Base-by-base conservation (phyloP, 2,888 invertebrate species). In the Callimorpha dominula region DNA sequence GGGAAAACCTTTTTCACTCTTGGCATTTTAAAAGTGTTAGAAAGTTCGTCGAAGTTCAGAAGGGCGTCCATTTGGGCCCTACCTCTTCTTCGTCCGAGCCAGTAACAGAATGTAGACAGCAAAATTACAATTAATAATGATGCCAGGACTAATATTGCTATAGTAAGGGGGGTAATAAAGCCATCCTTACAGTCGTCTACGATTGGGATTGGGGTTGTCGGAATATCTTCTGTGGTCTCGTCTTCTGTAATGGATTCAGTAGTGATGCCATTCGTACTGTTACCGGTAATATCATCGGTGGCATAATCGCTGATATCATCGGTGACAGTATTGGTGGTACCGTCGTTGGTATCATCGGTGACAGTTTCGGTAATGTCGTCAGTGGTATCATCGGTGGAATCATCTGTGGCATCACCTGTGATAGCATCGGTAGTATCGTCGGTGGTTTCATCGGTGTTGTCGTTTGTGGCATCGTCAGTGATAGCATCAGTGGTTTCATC, bases 121-220 rank as follows among this genome's bases (percentile, higher is more conserved):
- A 86, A 17, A 65, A 66, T 46, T 66, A 84, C 46, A 11, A 81
- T 17, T 67, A 81, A 75, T 9, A 86, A 69, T 20, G 75, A 80
- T 60, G 81, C 62, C 14, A 86, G 46, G 50, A 78, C 78, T 12
- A 84, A 69, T 66, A 83, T 73, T 31, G 81, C 71, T 60, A 88
- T 87, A 14, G 79, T 82, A 6, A 88, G 69, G 1, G 87, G 81
- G 12, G 76, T 85, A 80, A 87, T 85, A 62, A 88, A 84, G 50
- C 78, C 66, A 5, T 70, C 62, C 12, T 70, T 62, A 49, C 46
- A 50, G 1, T n/a, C 52, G 7, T 64, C 52, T 12, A 43, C 43
- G 11, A 70, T 63, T 12, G 52, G 52, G 12, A 46, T 57, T 42
- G 20, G 20, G 7, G 17, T 68, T 57, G 40, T 43, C 0, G 68